Base-by-base conservation (phyloP, 2,888 invertebrate genomes). In the Danaus chrysippus region DNA sequence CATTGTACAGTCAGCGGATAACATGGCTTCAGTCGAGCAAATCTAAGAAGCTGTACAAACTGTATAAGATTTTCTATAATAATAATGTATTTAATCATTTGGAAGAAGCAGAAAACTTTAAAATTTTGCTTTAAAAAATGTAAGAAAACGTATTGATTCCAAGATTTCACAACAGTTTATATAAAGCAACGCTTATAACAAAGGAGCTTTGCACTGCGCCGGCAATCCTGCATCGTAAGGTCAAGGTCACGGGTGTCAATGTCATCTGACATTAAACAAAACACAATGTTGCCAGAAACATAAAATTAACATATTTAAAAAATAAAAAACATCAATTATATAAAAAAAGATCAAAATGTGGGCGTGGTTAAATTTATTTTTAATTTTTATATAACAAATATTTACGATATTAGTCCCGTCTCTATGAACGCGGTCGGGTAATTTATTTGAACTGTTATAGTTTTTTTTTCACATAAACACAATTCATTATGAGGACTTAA, bases 11-110 rank as follows among this genome's bases (percentile, higher is more conserved):
- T 46, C 46, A 42, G 42, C 34, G 17, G 34, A 57, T 46, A 46
- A 41, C 58, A 61, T n/a, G 64, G 56, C 64, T 64, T 64, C 61
- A 19, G 42, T 64, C 42, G 13, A n/a, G 17, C 59, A 54, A 19
- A 34, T 11, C 42, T 49, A 15, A 58, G n/a, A 12, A 13, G 19
- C 23, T 58, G 15, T 42, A 54, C 17, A 49, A 10, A 2, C 17
- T 3, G 17, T 49, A 15, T n/a, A 17, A 11, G 15, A n/a, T 46
- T 46, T 46, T n/a, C 15, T 46, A 6, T 46, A n/a, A 12, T 5
- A 46, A n/a, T 46, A 13, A 15, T 13, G 10, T 46, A n/a, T 46
- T 12, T 5, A 43, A 43, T 3, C 12, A 11, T 43, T 34, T 34
- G 0, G 23, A 34, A 5, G 23, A 34, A 34, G 2, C 23, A 34